Conservation (phyloP, 1,140 invertebrate species). For the Aphaenogaster floridana region DNA sequence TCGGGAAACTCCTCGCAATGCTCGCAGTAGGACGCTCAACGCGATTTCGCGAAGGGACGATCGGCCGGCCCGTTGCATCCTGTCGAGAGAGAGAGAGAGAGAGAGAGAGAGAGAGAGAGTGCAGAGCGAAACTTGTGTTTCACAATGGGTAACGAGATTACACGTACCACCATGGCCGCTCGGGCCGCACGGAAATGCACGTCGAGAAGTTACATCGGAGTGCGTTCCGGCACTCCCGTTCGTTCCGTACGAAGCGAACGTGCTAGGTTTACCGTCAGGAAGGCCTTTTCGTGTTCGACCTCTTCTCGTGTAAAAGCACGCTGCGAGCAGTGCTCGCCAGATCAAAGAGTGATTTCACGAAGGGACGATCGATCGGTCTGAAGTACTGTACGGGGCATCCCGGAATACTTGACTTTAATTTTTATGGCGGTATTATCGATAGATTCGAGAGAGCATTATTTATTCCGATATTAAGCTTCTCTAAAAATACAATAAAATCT, state of each 20-base stretch:
- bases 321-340: background rate
- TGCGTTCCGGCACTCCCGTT: slow-evolving; percentile 35
- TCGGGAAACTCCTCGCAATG: slow-evolving; percentile 29
- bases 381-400: background rate
- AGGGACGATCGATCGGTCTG: slow-evolving; percentile 36
- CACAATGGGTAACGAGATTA: slow-evolving; percentile 55
- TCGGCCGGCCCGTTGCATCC: slow-evolving; percentile 52
- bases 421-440: background rate
- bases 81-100: slow-evolving; percentile 17
- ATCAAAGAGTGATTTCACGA: slow-evolving; percentile 49
- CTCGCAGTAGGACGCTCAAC: slow-evolving; percentile 27
- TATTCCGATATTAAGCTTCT: background rate
- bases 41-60: slow-evolving; percentile 44
- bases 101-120: background rate
- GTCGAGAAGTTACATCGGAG: slow-evolving; percentile 56
- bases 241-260: slow-evolving; percentile 8
- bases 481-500: background rate
- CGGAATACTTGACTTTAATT: slow-evolving; percentile 5
- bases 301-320: slow-evolving; percentile 33
- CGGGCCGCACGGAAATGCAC: slow-evolving; percentile 42
- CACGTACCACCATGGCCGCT: slow-evolving; percentile 8
- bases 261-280: slow-evolving; percentile 43
- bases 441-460: slow-evolving; percentile 5
- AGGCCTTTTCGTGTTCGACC: slow-evolving; percentile 33
- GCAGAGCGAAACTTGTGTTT: slow-evolving; percentile 46